Evolutionary conservation across 2,113 vertebrate genomes (phyloP).

Genomic region (Tetrao urogallus): DNA sequence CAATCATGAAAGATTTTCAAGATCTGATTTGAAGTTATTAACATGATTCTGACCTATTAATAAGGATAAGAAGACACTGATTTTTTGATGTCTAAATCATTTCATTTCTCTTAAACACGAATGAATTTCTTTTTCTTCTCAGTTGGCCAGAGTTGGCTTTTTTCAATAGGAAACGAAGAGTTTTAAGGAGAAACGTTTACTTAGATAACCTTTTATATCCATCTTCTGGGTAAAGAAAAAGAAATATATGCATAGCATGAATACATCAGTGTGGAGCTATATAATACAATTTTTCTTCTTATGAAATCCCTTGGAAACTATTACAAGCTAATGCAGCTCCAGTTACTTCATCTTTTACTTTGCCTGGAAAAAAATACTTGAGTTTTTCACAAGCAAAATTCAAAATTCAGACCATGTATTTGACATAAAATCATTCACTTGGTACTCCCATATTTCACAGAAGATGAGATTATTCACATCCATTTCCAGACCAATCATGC

Average conservation of each 20-base stretch:
- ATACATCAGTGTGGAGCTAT: neutral
- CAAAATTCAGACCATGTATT: neutral
- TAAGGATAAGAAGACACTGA: neutral
- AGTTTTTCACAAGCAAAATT: neutral
- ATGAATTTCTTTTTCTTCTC: neutral
- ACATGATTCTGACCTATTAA: neutral
- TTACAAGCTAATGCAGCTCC: neutral
- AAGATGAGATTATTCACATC: neutral
- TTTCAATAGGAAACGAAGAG: neutral
- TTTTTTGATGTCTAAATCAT: neutral
- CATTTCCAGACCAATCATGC: neutral
- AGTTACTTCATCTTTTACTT: neutral
- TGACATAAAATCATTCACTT: neutral
- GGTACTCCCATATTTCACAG: neutral
- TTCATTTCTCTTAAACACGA: neutral
- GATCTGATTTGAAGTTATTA: neutral
- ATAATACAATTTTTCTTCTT: neutral
- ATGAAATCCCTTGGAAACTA: neutral
- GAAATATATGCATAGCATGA: neutral
- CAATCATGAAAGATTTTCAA: neutral
- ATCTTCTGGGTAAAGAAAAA: neutral
- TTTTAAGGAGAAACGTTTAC: neutral
- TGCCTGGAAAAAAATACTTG: neutral
- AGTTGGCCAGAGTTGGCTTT: neutral
- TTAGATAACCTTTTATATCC: neutral